Evolutionary conservation across 2,113 vertebrate species (phyloP), one percentile per base, ranked within the genome.

Genomic region (Physeter macrocephalus): DNA sequence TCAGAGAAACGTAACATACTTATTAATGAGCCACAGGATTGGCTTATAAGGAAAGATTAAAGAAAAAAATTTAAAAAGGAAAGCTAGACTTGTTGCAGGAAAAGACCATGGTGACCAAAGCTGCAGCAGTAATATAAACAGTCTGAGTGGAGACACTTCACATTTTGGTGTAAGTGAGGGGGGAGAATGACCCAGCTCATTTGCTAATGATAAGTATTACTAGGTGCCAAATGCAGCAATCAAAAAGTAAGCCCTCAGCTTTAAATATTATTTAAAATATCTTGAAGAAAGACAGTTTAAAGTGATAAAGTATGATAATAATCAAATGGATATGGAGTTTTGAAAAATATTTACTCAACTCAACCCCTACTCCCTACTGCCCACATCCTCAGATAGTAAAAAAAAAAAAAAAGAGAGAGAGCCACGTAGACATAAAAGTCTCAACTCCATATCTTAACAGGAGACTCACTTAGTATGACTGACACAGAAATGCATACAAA

Each of bases 11-110:
- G 21, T 57, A 97, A 25, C 0, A 29, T 23, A 62, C 1, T 77
- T 82, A 94, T 78, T 83, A 91, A 23, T 54, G 62, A 36, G 1
- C 46, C 61, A 77, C 3, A 86, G 64, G 23, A 75, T 31, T 61
- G 52, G 86, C 13, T 94, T 43, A 52, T 11, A 31, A 31, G n/a
- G 41, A 96, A 96, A 88, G 41, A 86, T 94, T 36, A 96, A 80
- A 97, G 62, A 36, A 93, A 49, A 72, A 41, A 64, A 85, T 13
- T 64, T 9, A 90, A 2, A 31, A 0, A 0, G 1, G 29, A 96
- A 72, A 25, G 1, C 46, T 64, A 2, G 13, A 21, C 89, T 17
- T 88, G 13, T 90, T 87, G 7, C 25, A 77, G 39, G 46, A 77
- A 34, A 86, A 90, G 71, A 69, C 2, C 11, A 25, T 21, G 43